Percentiles rank a stretch among this genome's conserved stretches.
phyloP scores from a whole-genome alignment of 2,888 invertebrate species.

The Abrostola triplasia region DNA sequence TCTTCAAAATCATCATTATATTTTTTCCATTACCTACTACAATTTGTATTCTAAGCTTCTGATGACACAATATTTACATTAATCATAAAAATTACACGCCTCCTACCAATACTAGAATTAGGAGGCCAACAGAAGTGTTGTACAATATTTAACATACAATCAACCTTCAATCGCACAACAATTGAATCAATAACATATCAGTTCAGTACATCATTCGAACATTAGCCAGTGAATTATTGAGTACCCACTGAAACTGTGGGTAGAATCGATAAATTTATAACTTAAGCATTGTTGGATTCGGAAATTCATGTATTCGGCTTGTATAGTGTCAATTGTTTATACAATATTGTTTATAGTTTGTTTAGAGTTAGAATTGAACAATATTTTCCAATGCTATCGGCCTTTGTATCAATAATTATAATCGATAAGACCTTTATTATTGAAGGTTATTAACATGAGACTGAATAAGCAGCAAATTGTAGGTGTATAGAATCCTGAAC shows the following conservation, averaged over 20 bases:
- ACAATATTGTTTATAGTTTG: neutral
- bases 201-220: constrained; percentile 29
- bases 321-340: constrained; percentile 4
- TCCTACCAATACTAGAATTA: neutral
- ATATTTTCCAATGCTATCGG: neutral
- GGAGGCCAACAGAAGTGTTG: constrained; percentile 12
- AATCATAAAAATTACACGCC: neutral
- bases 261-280: constrained; percentile 48
- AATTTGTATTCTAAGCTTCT: no score
- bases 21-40: no score
- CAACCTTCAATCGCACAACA: constrained; percentile 25
- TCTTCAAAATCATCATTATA: no score
- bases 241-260: constrained; percentile 29
- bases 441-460: no score
- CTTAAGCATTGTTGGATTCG: constrained; percentile 27
- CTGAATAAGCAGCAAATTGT: no score
- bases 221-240: constrained; percentile 55
- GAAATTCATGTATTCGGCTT: constrained; percentile 30
- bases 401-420: neutral
- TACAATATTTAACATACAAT: constrained; percentile 36
- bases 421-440: no score
- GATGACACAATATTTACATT: neutral
- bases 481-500: no score
- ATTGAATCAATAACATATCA: constrained; percentile 50
- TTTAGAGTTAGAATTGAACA: no score